Conservation (phyloP, 2,888 invertebrate species). For the Tenthredo mesomela region DNA sequence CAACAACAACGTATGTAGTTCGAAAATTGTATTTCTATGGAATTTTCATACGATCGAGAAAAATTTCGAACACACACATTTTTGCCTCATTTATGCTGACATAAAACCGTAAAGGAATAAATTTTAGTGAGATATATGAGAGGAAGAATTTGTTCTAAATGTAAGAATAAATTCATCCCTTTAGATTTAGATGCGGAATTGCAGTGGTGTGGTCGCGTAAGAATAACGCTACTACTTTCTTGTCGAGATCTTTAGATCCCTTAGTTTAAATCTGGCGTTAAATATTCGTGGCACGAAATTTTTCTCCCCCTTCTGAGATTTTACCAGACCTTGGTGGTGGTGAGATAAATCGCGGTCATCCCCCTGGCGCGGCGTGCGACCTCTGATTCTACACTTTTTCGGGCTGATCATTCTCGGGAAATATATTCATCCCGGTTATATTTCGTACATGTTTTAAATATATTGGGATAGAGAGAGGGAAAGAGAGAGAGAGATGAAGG, state of each 20-base stretch:
- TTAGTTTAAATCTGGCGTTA: slow-evolving; percentile 32
- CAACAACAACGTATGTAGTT: background rate
- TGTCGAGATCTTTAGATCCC: slow-evolving; percentile 35
- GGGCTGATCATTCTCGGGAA: background rate
- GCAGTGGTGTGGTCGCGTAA: background rate
- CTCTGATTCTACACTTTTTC: slow-evolving; percentile 17
- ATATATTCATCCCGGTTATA: background rate
- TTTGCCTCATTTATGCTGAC: no score
- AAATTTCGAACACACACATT: no score
- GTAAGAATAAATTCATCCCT: background rate
- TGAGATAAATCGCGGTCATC: slow-evolving; percentile 26
- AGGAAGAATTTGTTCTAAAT: background rate
- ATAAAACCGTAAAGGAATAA: background rate
- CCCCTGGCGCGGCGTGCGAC: background rate
- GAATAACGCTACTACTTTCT: background rate
- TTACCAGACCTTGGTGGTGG: background rate
- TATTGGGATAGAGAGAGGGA: no score
- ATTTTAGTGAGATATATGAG: background rate
- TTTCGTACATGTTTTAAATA: background rate
- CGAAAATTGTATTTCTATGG: background rate
- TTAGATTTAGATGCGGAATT: no score
- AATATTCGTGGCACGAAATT: slow-evolving; percentile 42
- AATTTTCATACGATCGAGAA: no score
- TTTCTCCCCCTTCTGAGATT: slow-evolving; percentile 18
- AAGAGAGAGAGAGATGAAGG: no score